A percentile compares a stretch with the other conserved stretches of the same genome.
Evolutionary conservation across 2,113 vertebrate genomes (phyloP).

Genomic region (Zootoca vivipara): DNA sequence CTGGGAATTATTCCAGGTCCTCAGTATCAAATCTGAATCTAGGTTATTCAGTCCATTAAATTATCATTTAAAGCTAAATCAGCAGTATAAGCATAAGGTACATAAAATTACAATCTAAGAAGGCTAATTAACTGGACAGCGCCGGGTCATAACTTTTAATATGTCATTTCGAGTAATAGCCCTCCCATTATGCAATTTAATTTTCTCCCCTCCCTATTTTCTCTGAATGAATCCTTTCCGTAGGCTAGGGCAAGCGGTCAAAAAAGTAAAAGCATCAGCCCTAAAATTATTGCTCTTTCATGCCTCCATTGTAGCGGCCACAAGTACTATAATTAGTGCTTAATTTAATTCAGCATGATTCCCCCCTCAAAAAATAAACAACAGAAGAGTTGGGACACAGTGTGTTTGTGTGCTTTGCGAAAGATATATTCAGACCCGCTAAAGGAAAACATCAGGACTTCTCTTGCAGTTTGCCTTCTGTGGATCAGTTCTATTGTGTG

Average conservation of each 20-base stretch:
- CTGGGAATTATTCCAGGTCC: slow-evolving; percentile 15
- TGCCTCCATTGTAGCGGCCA: neutral
- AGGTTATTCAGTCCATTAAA: slow-evolving; percentile 22
- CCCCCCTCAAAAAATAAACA: neutral
- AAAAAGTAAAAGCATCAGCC: neutral
- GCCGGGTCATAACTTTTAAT: slow-evolving; percentile 28
- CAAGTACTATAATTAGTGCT: neutral
- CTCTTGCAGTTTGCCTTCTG: neutral
- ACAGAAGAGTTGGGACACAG: neutral
- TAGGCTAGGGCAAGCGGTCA: neutral
- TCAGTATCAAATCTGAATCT: slow-evolving; percentile 12
- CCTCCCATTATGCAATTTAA: slow-evolving; percentile 14
- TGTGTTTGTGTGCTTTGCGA: neutral
- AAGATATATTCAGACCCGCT: neutral
- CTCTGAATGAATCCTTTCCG: slow-evolving; percentile 17
- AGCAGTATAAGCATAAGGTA: slow-evolving; percentile 35
- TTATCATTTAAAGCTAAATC: slow-evolving; percentile 32
- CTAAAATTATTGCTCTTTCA: neutral
- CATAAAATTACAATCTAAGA: slow-evolving; percentile 22
- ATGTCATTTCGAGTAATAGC: neutral
- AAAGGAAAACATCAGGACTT: neutral
- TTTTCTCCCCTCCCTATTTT: neutral
- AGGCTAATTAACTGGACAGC: slow-evolving; percentile 28
- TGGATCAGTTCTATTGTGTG: neutral
- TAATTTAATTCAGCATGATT: neutral